A percentile compares a stretch with the other conserved stretches of the same genome.
These are phyloP conservation scores for Gobius niger DNA, from an alignment of 2,113 vertebrate genomes.

Conservation along the genomic window DNA sequence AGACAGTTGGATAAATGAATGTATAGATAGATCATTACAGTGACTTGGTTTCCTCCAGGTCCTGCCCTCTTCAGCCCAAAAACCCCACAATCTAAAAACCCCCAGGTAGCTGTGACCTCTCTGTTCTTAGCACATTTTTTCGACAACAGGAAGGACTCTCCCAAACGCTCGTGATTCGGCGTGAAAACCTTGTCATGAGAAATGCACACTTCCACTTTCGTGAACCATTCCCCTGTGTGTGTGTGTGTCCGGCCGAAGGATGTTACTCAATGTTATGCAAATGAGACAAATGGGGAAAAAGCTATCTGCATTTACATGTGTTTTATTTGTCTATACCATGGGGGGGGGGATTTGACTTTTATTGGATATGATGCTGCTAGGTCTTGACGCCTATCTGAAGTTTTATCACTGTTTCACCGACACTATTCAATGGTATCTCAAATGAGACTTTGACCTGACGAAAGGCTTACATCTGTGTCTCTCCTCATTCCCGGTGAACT, in stretches of 20 bases:
- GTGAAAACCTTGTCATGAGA: slow-evolving; percentile 13
- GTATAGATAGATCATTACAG: too few relatives aligned
- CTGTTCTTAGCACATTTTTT: slow-evolving; percentile 5
- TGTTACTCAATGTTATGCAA: slow-evolving; percentile 13
- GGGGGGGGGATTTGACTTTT: too few relatives aligned
- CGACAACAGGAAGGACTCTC: slow-evolving; percentile 34
- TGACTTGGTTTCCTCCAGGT: too few relatives aligned
- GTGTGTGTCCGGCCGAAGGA: not conserved
- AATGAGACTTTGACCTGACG: not conserved
- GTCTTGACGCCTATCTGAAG: too few relatives aligned
- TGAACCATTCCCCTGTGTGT: not conserved
- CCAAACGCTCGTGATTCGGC: too few relatives aligned
- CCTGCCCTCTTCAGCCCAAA: too few relatives aligned
- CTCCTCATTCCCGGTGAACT: not conserved
- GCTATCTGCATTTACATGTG: not conserved
- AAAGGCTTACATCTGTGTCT: not conserved
- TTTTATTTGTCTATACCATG: not conserved
- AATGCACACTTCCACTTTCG: slow-evolving; percentile 6
- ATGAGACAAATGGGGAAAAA: slow-evolving; percentile 26
- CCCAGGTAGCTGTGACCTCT: not conserved
- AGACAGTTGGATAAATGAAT: too few relatives aligned
- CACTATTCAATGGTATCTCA: not conserved
- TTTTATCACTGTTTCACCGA: not conserved
- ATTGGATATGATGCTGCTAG: too few relatives aligned
- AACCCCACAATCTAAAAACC: too few relatives aligned